phyloP scores from a whole-genome alignment of 2,113 vertebrate genomes.

The Pao palembangensis region DNA sequence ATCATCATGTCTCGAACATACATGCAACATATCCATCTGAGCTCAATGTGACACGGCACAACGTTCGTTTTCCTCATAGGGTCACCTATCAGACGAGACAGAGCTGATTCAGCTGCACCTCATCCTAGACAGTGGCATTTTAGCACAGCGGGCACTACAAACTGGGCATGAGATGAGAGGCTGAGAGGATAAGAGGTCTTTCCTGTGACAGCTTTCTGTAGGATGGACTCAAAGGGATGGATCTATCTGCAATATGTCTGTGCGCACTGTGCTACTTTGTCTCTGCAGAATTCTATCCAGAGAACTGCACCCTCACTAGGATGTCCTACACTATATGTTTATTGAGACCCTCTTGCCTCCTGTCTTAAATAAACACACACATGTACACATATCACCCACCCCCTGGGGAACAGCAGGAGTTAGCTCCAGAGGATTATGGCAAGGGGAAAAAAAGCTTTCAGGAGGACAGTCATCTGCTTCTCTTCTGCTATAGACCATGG shows the following conservation, averaged over 20 bases:
- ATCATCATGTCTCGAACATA: no score
- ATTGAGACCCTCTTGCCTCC: conserved; percentile 44
- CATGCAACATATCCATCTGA: conserved; percentile 11
- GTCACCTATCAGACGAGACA: conserved; percentile 29
- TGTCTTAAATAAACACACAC: conserved; percentile 52
- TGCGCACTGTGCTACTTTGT: conserved; percentile 33
- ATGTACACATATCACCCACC: conserved; percentile 40
- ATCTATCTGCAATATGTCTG: conserved; percentile 14
- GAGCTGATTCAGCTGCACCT: conserved; percentile 58
- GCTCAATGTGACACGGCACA: conserved; percentile 15
- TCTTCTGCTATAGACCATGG: conserved; percentile 68
- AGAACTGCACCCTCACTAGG: conserved; percentile 31
- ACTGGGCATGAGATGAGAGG: conserved; percentile 48
- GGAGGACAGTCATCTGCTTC: conserved; percentile 75
- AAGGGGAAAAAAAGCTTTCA: conserved; percentile 61
- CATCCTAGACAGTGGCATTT: conserved; percentile 30
- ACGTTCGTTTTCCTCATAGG: conserved; percentile 13
- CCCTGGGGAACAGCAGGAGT: conserved; percentile 73
- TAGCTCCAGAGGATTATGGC: conserved; percentile 76
- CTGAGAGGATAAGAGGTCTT: conserved; percentile 40
- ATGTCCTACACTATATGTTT: conserved; percentile 35
- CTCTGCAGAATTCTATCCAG: conserved; percentile 32
- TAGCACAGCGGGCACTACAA: conserved; percentile 43
- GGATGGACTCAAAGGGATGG: conserved; percentile 40
- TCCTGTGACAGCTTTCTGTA: conserved; percentile 37